Evolutionary conservation across 2,797 vertebrate species (phyloP), one percentile per base, ranked within the genome.

Genomic region (Amniataba percoides): DNA sequence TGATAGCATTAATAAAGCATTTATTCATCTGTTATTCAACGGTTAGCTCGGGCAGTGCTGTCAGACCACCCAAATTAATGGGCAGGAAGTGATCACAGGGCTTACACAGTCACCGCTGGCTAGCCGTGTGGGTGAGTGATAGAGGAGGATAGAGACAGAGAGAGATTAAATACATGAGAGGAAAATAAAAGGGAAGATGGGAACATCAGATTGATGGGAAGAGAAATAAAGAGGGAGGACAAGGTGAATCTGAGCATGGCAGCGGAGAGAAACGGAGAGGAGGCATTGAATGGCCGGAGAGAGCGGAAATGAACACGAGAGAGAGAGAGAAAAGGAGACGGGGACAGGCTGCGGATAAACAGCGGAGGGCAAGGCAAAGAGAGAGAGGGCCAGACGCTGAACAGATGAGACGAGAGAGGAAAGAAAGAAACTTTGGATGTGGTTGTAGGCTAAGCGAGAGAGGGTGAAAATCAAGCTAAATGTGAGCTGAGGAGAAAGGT

Each of bases 1-100:
- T 86, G 82, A 88, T 83, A 84, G 85, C 85, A 94, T 93, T 88
- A 92, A 93, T 94, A 93, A 94, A 88, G 82, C 82, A 91, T 91
- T 87, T 80, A 82, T 72, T 82, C 82, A 92, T 94, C 87, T 91
- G 91, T 90, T 93, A 94, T 91, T 92, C 85, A 85, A 78, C 78
- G 57, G 85, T 91, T 85, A 88, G 82, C 83, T 87, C 70, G 51
- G 88, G 83, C 91, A 89, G 66, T 49, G 66, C 88, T 91, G 90
- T 91, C 88, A 88, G 78, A 59, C 80, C 80, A 73, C 55, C 63
- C 74, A 80, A 94, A 93, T 92, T 86, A 94, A 94, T 92, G 89
- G 84, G 83, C 88, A 90, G 92, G 87, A 94, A 92, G 92, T 92
- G 89, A 94, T 94, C 88, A 93, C 69, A 80, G 87, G 82, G 82